Evolutionary conservation across 2,888 invertebrate species (phyloP).

Genomic region (Brachypalpus laphriformis): DNA sequence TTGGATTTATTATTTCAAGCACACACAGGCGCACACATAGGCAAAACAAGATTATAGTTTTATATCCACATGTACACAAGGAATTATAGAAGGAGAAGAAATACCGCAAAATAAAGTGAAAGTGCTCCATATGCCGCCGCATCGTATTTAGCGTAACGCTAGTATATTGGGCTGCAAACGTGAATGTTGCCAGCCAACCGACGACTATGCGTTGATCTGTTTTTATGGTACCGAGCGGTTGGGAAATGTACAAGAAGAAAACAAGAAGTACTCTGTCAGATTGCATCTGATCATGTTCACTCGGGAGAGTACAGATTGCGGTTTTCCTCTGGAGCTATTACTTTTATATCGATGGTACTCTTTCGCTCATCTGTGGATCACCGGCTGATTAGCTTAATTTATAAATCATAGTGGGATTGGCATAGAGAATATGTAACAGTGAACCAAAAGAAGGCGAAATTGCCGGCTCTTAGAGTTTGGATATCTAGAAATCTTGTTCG

Average conservation of each 20-base stretch:
- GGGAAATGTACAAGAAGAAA: constrained; percentile 34
- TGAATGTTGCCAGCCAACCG: constrained; percentile 18
- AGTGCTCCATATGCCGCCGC: constrained; percentile 72
- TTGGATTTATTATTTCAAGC: constrained; percentile 62
- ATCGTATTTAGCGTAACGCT: constrained; percentile 64
- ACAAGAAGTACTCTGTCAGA: constrained; percentile 32
- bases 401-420: neutral
- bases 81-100: constrained; percentile 69
- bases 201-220: constrained; percentile 59
- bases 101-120: constrained; percentile 74
- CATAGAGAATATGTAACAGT: neutral
- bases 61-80: constrained; percentile 47
- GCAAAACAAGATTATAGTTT: constrained; percentile 65
- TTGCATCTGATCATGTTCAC: constrained; percentile 48
- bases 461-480: neutral
- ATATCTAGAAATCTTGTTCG: neutral
- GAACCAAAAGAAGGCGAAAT: neutral
- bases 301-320: constrained; percentile 44
- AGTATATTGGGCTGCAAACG: constrained; percentile 35
- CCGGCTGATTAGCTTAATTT: neutral
- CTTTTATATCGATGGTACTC: constrained; percentile 33
- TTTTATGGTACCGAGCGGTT: constrained; percentile 43
- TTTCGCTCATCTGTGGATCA: constrained; percentile 17
- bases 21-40: constrained; percentile 3
- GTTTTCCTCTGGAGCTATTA: constrained; percentile 44